A percentile compares a stretch with the other conserved stretches of the same genome.
phyloP scores from a whole-genome alignment of 2,797 vertebrate species.

The Petrocephalus sullivani region DNA sequence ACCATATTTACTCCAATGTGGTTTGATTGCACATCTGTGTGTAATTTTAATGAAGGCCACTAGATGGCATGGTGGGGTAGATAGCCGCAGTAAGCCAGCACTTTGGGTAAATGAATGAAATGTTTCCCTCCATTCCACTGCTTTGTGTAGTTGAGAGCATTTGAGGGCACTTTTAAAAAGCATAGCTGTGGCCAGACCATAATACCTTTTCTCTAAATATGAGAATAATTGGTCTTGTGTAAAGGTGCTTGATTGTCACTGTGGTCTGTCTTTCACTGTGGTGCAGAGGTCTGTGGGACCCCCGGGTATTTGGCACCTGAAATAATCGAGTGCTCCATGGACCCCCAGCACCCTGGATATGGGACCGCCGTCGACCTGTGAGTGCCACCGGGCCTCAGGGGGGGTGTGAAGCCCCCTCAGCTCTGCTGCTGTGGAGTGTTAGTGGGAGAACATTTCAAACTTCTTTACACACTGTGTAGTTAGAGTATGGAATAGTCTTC shows the following conservation, averaged over 20 bases:
- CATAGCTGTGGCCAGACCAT: not conserved
- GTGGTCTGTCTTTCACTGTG: slow-evolving; percentile 15
- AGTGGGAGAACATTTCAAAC: no score
- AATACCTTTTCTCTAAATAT: not conserved
- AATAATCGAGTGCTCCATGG: slow-evolving; percentile 95
- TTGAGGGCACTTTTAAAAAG: not conserved
- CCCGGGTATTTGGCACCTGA: slow-evolving; percentile 93
- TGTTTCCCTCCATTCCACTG: not conserved
- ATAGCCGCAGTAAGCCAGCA: not conserved
- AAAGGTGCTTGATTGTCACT: not conserved
- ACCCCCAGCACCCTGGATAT: slow-evolving; percentile 77
- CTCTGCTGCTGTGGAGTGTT: not conserved
- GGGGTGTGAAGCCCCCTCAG: not conserved
- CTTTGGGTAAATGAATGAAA: not conserved
- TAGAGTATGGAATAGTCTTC: no score
- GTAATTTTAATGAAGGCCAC: not conserved
- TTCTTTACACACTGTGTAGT: no score
- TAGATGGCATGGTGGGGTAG: not conserved
- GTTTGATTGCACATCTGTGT: not conserved
- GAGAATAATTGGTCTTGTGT: not conserved
- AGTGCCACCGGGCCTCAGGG: slow-evolving; percentile 44
- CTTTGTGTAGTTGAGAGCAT: not conserved
- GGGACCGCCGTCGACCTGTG: slow-evolving; percentile 87
- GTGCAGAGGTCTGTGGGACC: slow-evolving; percentile 87
- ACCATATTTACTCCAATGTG: not conserved